Conservation (phyloP, 2,797 vertebrate genomes). For the Pogoniulus pusillus region DNA sequence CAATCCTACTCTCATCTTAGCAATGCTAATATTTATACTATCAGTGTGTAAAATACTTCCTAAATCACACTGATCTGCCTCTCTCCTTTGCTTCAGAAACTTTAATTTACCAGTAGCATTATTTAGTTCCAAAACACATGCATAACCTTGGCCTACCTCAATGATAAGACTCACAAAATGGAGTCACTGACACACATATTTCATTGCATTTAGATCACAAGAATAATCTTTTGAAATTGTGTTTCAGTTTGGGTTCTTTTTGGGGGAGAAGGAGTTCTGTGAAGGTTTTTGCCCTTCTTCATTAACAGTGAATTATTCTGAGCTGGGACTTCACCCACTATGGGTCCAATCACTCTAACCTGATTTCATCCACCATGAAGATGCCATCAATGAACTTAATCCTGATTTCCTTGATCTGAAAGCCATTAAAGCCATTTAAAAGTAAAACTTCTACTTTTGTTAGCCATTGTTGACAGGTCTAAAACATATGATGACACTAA, state of each 20-base stretch:
- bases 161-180: constrained; percentile 3
- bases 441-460: background rate
- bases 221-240: background rate
- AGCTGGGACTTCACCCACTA: background rate
- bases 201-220: background rate
- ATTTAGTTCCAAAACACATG: background rate
- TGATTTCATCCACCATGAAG: background rate
- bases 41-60: background rate
- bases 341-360: background rate
- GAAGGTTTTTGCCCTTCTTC: accelerated
- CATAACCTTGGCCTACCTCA: background rate
- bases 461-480: background rate
- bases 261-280: background rate
- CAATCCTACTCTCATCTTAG: background rate
- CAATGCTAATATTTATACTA: background rate
- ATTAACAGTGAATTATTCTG: background rate
- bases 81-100: background rate
- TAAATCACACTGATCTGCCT: background rate
- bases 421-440: background rate
- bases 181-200: background rate
- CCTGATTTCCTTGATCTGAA: background rate
- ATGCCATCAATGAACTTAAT: background rate
- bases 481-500: background rate
- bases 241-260: background rate
- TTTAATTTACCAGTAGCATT: background rate